Conservation (phyloP, 2,113 vertebrate genomes). For the Varanus komodoensis region DNA sequence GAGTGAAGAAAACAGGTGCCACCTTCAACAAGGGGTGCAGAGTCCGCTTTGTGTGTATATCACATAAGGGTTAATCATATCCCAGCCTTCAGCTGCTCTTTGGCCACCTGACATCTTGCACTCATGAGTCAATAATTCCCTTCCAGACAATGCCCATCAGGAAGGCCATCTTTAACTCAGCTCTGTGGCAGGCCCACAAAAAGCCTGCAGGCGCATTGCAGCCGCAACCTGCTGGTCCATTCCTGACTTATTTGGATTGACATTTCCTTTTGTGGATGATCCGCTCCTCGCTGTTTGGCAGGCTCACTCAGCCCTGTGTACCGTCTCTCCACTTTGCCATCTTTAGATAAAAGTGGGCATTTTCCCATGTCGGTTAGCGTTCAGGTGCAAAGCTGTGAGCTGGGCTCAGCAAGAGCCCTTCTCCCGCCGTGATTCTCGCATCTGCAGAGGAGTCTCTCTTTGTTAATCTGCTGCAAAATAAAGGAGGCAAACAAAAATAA, state of each 20-base stretch:
- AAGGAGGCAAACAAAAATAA: constrained; percentile 64
- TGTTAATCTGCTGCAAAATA: constrained; percentile 73
- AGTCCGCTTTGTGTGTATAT: neutral
- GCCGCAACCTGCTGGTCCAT: constrained; percentile 54
- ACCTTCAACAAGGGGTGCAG: neutral
- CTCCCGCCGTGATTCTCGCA: constrained; percentile 57
- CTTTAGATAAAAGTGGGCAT: constrained; percentile 65
- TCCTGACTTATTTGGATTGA: constrained; percentile 64
- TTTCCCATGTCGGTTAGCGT: constrained; percentile 57
- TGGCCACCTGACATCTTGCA: constrained; percentile 44
- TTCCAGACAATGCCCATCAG: constrained; percentile 64
- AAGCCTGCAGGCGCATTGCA: constrained; percentile 36
- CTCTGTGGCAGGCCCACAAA: constrained; percentile 37
- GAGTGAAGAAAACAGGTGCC: neutral
- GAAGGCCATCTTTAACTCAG: constrained; percentile 42
- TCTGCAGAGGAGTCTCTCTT: constrained; percentile 65
- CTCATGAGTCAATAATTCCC: constrained; percentile 34
- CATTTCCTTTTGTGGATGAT: constrained; percentile 62
- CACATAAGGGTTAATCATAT: neutral
- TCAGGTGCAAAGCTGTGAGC: constrained; percentile 62
- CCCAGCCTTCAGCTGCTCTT: constrained; percentile 46
- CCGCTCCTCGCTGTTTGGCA: constrained; percentile 52
- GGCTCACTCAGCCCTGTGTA: constrained; percentile 10
- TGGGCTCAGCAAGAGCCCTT: constrained; percentile 38
- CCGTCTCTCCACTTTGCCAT: constrained; percentile 56